These are phyloP conservation scores for Drosophila murphyi DNA, from an alignment of 1,140 invertebrate species.

Conservation along the genomic window DNA sequence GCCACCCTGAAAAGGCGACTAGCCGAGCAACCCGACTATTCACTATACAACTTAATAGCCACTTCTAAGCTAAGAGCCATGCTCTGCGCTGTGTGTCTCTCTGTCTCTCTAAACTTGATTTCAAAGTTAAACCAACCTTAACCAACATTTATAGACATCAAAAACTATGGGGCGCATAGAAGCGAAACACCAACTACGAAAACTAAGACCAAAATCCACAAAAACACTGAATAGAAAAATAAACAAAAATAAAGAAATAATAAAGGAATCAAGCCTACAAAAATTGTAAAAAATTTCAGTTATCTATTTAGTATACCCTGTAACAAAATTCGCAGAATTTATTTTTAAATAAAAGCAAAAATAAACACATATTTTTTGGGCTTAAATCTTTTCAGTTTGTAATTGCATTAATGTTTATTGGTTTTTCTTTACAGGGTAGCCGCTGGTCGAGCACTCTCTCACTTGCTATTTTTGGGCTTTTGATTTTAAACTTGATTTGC, in stretches of 20 bases:
- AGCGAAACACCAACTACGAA: conserved; percentile 37
- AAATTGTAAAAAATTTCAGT: conserved; percentile 49
- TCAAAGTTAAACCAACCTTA: conserved; percentile 81
- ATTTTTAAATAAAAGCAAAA: too few relatives aligned
- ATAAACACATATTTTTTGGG: too few relatives aligned
- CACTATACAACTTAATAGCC: conserved; percentile 36
- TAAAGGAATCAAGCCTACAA: conserved; percentile 7
- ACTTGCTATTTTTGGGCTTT: conserved; percentile 27
- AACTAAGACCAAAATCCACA: conserved; percentile 30
- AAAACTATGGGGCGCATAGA: conserved; percentile 62
- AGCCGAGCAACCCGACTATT: conserved; percentile 12
- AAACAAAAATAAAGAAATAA: conserved; percentile 20
- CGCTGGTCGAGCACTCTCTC: too few relatives aligned
- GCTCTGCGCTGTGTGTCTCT: conserved; percentile 20
- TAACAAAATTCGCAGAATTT: too few relatives aligned
- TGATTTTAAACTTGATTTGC: conserved; percentile 76
- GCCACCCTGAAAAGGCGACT: conserved; percentile 16
- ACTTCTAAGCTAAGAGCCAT: conserved; percentile 19
- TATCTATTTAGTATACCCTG: not conserved
- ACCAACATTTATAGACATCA: conserved; percentile 78
- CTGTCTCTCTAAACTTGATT: conserved; percentile 69
- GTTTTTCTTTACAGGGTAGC: conserved; percentile 4
- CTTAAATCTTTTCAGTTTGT: not conserved
- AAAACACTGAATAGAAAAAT: conserved; percentile 15
- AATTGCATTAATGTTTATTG: not conserved